Evolutionary conservation across 2,797 vertebrate genomes (phyloP).

Genomic region (Lates japonicus): DNA sequence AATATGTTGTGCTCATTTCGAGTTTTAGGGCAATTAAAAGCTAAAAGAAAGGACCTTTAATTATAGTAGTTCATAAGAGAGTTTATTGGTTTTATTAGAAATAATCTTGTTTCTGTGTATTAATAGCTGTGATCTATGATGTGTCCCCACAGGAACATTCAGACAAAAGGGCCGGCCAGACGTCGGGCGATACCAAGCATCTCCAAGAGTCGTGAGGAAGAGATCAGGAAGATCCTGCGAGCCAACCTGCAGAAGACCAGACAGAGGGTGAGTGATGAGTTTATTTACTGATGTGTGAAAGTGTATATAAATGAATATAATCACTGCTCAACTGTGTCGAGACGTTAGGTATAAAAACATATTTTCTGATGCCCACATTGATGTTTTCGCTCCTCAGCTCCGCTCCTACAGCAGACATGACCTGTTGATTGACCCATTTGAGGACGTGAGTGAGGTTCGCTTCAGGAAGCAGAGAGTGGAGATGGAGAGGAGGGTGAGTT

Average conservation of each 20-base stretch:
- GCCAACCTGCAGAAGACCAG: constrained; percentile 93
- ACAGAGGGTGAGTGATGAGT: constrained; percentile 86
- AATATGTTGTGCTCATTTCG: background rate
- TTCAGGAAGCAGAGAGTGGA: constrained; percentile 90
- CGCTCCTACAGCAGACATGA: constrained; percentile 96
- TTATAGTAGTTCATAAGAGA: background rate
- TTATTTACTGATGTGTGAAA: background rate
- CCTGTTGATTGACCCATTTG: constrained; percentile 90
- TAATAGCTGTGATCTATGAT: background rate
- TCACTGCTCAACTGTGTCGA: background rate
- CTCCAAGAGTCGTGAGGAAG: constrained; percentile 92
- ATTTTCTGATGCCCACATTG: background rate
- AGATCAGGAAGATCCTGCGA: constrained; percentile 92
- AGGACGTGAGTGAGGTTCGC: constrained; percentile 92
- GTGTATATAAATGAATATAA: no score
- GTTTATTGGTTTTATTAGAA: background rate
- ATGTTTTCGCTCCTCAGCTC: constrained; percentile 80
- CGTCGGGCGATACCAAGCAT: constrained; percentile 86
- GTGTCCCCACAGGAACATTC: constrained; percentile 85
- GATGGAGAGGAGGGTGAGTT: constrained; percentile 91
- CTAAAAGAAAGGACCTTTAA: background rate
- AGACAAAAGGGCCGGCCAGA: constrained; percentile 71
- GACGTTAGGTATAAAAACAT: background rate
- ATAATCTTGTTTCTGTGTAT: background rate
- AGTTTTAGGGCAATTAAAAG: background rate